Base-by-base conservation (phyloP, 35 echinoderm and acorn worm species). In the Acanthaster planci region DNA sequence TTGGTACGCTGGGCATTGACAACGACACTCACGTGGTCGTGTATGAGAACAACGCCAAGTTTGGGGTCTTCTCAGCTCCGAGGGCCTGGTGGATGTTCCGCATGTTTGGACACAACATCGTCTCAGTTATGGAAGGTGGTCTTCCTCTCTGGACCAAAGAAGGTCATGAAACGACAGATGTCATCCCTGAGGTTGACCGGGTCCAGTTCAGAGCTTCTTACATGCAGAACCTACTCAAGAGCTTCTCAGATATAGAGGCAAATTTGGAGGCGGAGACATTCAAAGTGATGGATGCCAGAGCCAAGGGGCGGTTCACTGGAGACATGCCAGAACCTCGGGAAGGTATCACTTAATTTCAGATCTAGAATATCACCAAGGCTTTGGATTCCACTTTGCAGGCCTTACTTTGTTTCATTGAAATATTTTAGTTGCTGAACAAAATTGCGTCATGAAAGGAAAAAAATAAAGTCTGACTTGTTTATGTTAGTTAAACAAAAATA, bases 41-140 rank as follows among this genome's bases (percentile, higher is more conserved):
- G 7, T 99, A 99, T 37, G 96, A 99, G 76, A 91, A 82, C 39
- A 76, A 91, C 38, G 51, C 64, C n/a, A 22, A 94, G 19, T 80
- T 88, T 42, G 89, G 92, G 27, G 53, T 90, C 1, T 99, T 99
- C 55, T 91, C 92, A 0, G 93, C 92, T 23, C 85, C 92, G 10
- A 39, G 96, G 23, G 85, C 78, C 22, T 99, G 96, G 96, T 99
- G 92, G 92, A 83, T 99, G 88, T 90, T 99, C n/a, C 81, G 89
- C 40, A 38, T 87, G 1, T 99, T 99, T 76, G 96, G 96, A 6
- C 96, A 99, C 64, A 51, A 78, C 5, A 56, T 77, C 16, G 83
- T 99, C 1, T 99, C 96, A 0, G 68, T 99, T 40, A 55, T 99
- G 27, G 80, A 99, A 30, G 96, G 96, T 7, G 96, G 96, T 15